A percentile compares a stretch with the other conserved stretches of the same genome.
phyloP scores from a whole-genome alignment of 2,888 invertebrate species.

The Diaphora mendica region DNA sequence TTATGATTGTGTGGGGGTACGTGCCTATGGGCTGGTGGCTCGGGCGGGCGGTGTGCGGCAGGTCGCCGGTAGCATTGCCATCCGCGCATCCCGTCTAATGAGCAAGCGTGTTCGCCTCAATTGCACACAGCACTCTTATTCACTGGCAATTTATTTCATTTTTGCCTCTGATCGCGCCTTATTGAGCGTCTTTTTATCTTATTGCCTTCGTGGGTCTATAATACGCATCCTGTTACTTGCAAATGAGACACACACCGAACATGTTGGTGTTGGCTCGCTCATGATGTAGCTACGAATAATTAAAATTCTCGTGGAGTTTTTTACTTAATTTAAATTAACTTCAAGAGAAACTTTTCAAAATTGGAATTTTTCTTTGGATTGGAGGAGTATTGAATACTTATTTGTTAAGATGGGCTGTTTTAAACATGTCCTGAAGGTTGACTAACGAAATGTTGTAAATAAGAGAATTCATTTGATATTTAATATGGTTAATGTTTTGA shows the following conservation, averaged over 20 bases:
- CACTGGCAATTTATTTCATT: slow-evolving; percentile 86
- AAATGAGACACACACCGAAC: slow-evolving; percentile 83
- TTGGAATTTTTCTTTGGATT: slow-evolving; percentile 31
- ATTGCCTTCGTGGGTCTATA: slow-evolving; percentile 85
- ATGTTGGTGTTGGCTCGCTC: slow-evolving; percentile 77
- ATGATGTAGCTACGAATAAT: slow-evolving; percentile 81
- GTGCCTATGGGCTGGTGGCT: slow-evolving; percentile 26
- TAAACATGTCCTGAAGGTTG: background rate
- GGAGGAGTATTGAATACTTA: slow-evolving; percentile 21
- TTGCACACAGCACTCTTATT: slow-evolving; percentile 85
- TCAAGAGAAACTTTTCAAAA: slow-evolving; percentile 48
- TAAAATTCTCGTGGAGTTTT: slow-evolving; percentile 68
- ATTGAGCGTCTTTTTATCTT: slow-evolving; percentile 85
- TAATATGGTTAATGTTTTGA: slow-evolving; percentile 66
- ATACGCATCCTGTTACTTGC: slow-evolving; percentile 85
- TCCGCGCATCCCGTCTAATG: slow-evolving; percentile 74
- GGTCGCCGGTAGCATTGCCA: slow-evolving; percentile 54
- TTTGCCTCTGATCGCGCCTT: slow-evolving; percentile 86
- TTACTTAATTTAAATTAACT: slow-evolving; percentile 51
- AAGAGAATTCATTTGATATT: slow-evolving; percentile 64
- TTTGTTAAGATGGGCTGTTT: slow-evolving; percentile 14
- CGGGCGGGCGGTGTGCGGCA: slow-evolving; percentile 35
- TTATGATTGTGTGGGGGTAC: slow-evolving; percentile 30
- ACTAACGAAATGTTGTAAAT: slow-evolving; percentile 46
- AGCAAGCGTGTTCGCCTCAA: slow-evolving; percentile 85